These are phyloP conservation scores for Trogon surrucura DNA, from an alignment of 2,113 vertebrate species.

Conservation along the genomic window DNA sequence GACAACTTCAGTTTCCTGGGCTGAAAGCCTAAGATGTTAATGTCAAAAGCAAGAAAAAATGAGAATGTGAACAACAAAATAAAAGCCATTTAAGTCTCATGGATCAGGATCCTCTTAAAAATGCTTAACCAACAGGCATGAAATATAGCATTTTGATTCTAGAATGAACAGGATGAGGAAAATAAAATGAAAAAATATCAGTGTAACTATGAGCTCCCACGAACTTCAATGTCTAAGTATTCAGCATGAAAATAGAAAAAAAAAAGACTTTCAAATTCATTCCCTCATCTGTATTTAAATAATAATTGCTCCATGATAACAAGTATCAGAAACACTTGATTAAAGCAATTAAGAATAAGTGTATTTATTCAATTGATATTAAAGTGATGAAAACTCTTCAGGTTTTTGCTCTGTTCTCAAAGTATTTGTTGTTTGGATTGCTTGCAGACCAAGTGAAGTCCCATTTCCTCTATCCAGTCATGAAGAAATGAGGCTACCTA, in stretches of 20 bases:
- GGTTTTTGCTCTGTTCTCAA: neutral
- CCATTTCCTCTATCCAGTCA: neutral
- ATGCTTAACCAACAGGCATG: neutral
- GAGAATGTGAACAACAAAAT: neutral
- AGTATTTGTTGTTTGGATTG: neutral
- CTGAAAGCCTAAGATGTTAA: neutral
- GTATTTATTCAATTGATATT: neutral
- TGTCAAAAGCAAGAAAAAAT: neutral
- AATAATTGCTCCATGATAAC: neutral
- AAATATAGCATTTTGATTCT: neutral
- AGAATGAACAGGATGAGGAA: neutral
- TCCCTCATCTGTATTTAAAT: neutral
- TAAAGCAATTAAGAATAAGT: neutral
- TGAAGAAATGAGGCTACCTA: neutral
- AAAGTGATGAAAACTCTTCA: neutral
- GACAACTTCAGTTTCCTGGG: neutral
- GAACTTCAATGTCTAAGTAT: neutral
- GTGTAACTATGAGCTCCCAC: neutral
- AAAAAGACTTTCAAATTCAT: neutral
- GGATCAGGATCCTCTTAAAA: neutral
- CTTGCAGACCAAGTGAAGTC: neutral
- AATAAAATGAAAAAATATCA: neutral
- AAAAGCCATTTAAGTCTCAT: neutral
- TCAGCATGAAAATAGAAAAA: neutral
- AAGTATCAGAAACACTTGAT: neutral